Evolutionary conservation across 2,113 vertebrate genomes (phyloP), one percentile per base, ranked within the genome.

Genomic region (Fukomys damarensis): DNA sequence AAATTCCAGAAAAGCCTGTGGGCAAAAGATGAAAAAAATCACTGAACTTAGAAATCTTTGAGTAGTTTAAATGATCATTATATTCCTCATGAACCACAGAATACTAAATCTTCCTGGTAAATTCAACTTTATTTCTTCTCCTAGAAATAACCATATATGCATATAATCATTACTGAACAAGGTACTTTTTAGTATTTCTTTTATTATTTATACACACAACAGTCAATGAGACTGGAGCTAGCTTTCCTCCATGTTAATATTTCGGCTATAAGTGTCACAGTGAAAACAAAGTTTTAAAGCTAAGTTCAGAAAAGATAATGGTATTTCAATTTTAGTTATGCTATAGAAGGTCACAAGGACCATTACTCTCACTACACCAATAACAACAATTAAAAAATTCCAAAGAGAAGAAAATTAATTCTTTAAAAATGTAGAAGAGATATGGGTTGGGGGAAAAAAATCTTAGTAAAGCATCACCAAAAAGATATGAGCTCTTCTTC

Each of bases 251-350:
- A 84, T 19, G 1, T 65, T 72, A 84, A 80, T 26, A 4, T 77
- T 93, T 86, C 54, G 22, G 20, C 74, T 93, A 89, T 63, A 56
- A 63, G 58, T 61, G n/a, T 38, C 22, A 80, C 68, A 84, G 68
- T 28, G 91, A n/a, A 86, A 89, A 92, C 52, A 94, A 94, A 96
- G 28, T 77, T 87, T 89, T 49, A 41, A 96, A 89, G 76, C 14
- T 41, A 70, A 89, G 74, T 86, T 77, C 66, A 93, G 80, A 90
- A 24, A 88, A 84, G 56, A 85, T 30, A 94, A 80, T 81, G 17
- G 35, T 85, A 17, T 76, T 81, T 72, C 11, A 2, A 80, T 86
- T 76, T 49, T 43, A 89, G 35, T 52, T 58, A 72, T n/a, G 14
- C 14, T 58, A 7, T 35, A 77, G 49, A 87, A 84, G 54, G 56